Percentiles rank a stretch among this genome's conserved stretches.
These are phyloP conservation scores for Melanerpes formicivorus DNA, from an alignment of 2,113 vertebrate species.

Conservation along the genomic window DNA sequence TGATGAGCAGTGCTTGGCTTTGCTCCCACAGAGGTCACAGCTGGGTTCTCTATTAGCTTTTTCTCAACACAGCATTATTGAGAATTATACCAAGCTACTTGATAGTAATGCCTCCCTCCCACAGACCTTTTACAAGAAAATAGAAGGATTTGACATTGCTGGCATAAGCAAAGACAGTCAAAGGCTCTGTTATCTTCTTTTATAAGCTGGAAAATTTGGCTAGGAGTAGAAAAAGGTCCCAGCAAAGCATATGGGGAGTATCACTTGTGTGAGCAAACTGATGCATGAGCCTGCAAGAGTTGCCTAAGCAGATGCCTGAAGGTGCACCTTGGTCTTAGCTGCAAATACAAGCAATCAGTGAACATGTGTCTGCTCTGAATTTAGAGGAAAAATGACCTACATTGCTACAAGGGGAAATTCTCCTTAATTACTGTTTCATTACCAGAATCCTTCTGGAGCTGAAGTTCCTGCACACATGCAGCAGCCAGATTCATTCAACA, in stretches of 20 bases:
- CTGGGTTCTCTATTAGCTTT: conserved; percentile 49
- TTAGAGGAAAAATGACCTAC: background rate
- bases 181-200: conserved; percentile 31
- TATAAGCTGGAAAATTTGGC: background rate
- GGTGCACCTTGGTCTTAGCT: background rate
- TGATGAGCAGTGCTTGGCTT: conserved; percentile 12
- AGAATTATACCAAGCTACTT: background rate
- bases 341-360: background rate
- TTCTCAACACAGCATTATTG: conserved; percentile 38
- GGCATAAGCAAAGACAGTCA: background rate
- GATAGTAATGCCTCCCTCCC: background rate
- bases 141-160: background rate
- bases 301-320: background rate
- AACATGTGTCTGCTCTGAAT: background rate
- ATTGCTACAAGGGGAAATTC: background rate
- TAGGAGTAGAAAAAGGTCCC: background rate
- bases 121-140: conserved; percentile 8
- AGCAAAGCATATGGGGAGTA: background rate
- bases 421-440: background rate
- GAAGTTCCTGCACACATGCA: background rate
- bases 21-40: conserved; percentile 41
- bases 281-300: background rate
- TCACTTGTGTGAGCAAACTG: background rate
- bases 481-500: background rate
- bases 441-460: background rate